Percentiles rank a stretch among this genome's conserved stretches.
These are phyloP conservation scores for Apotomis betuletana DNA, from an alignment of 2,888 invertebrate species.

Conservation along the genomic window DNA sequence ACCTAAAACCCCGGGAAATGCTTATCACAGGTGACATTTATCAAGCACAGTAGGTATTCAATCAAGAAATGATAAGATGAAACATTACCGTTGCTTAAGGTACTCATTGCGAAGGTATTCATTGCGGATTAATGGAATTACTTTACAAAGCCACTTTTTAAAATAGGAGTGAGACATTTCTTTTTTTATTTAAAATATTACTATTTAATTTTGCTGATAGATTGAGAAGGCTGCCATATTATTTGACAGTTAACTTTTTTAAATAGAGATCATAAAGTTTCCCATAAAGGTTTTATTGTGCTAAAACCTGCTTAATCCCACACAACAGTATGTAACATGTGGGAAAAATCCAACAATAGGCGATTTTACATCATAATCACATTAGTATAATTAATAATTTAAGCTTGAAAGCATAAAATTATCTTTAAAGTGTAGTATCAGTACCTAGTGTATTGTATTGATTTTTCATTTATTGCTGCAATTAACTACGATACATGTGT, in stretches of 20 bases:
- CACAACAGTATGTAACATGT: background rate
- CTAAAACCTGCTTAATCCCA: background rate
- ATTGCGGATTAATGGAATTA: background rate
- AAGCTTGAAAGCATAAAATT: background rate
- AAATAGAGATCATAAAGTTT: background rate
- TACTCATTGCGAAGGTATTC: background rate
- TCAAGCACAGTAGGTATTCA: background rate
- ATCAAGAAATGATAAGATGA: background rate
- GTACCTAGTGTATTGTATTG: background rate
- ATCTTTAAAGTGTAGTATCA: background rate
- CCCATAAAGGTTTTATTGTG: background rate
- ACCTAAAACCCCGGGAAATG: too few species aligned
- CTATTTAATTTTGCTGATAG: background rate
- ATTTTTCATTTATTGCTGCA: background rate
- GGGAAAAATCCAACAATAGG: constrained; percentile 31
- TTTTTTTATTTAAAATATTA: background rate
- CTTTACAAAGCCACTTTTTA: background rate
- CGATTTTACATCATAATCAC: constrained; percentile 3
- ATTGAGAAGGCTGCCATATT: background rate
- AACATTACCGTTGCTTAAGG: background rate
- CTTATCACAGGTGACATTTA: too few species aligned
- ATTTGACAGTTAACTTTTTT: constrained; percentile 16
- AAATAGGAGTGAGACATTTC: background rate
- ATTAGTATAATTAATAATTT: background rate
- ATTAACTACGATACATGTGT: constrained; percentile 3